Base-by-base conservation (phyloP, 2,797 vertebrate genomes). In the Prunella strophiata region DNA sequence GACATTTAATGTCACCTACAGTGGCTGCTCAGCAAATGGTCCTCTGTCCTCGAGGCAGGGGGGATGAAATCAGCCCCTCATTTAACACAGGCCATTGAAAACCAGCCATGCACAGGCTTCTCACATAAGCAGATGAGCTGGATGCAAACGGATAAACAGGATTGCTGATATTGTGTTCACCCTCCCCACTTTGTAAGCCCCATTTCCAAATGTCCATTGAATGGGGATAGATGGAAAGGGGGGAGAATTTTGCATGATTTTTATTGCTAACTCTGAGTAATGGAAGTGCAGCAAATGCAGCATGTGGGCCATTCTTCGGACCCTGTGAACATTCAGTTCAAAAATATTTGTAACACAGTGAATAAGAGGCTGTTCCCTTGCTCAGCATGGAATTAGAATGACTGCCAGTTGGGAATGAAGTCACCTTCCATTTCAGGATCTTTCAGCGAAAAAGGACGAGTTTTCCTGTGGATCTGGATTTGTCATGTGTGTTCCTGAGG, bases 361-460 rank as follows among this genome's bases (percentile, higher is more conserved):
- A 77, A n/a, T 43, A 85, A 58, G 79, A 90, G 30, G 55, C 73
- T 83, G 51, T 86, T 94, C n/a, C 59, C 15, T 72, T 79, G 91
- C 88, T 89, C 90, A 95, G 90, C 80, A 32, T 66, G 88, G 73
- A 91, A 40, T 55, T 13, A 34, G 73, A 94, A 88, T 1, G 51
- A 68, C 76, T 96, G 89, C 91, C 83, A 84, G 52, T 68, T 0
- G 3, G 59, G 50, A 91, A 57, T 94, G 92, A 95, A 94, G 71
- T 96, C 92, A 95, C 71, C 74, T 94, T 92, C 85, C 83, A 66
- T 94, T 93, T 93, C 91, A 76, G 77, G 52, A 72, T 84, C 47
- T 65, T 81, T 47, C 54, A 21, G 63, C 0, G 0, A 40, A 70
- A 84, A 81, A 70, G 43, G 77, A 48, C 3, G 1, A 84, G 21